Percentiles rank a stretch among this genome's conserved stretches.
Evolutionary conservation across 1,140 invertebrate genomes (phyloP).

Genomic region (Thrips palmi): DNA sequence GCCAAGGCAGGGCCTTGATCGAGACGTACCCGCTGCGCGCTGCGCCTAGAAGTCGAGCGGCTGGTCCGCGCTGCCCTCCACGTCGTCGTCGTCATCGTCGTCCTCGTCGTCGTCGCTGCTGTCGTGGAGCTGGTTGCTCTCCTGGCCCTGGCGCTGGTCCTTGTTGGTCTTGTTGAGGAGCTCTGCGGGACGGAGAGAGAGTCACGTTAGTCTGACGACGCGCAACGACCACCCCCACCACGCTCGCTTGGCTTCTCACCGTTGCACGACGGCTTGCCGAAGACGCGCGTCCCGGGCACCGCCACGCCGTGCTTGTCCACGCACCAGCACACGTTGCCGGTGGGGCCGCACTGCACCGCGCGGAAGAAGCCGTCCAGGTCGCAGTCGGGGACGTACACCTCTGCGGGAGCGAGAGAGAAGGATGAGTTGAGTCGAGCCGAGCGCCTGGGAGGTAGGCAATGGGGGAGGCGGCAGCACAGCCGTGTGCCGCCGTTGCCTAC

Average conservation of each 20-base stretch:
- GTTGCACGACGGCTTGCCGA: slow-evolving; percentile 61
- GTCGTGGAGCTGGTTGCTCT: slow-evolving; percentile 20
- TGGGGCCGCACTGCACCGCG: slow-evolving; percentile 65
- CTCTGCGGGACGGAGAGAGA: background rate
- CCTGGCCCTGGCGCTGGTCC: slow-evolving; percentile 26
- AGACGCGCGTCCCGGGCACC: slow-evolving; percentile 59
- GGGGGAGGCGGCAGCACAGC: background rate
- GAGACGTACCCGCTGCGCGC: no score
- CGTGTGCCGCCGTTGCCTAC: background rate
- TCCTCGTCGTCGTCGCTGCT: slow-evolving; percentile 48
- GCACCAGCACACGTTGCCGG: slow-evolving; percentile 78
- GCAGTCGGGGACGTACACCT: slow-evolving; percentile 65
- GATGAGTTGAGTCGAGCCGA: slow-evolving; percentile 1
- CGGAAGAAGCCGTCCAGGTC: slow-evolving; percentile 73
- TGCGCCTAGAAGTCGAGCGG: slow-evolving; percentile 48
- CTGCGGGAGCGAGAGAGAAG: slow-evolving; percentile 27
- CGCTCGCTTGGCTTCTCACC: slow-evolving; percentile 68
- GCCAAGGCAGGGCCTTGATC: no score
- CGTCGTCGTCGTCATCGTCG: slow-evolving; percentile 41
- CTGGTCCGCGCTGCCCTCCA: slow-evolving; percentile 60
- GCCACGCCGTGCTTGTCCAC: slow-evolving; percentile 84
- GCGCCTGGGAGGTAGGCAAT: background rate
- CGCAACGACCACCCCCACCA: background rate
- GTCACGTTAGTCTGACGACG: background rate
- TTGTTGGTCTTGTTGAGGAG: slow-evolving; percentile 2